Conservation (phyloP, 1,140 invertebrate genomes). For the Euura lappo region DNA sequence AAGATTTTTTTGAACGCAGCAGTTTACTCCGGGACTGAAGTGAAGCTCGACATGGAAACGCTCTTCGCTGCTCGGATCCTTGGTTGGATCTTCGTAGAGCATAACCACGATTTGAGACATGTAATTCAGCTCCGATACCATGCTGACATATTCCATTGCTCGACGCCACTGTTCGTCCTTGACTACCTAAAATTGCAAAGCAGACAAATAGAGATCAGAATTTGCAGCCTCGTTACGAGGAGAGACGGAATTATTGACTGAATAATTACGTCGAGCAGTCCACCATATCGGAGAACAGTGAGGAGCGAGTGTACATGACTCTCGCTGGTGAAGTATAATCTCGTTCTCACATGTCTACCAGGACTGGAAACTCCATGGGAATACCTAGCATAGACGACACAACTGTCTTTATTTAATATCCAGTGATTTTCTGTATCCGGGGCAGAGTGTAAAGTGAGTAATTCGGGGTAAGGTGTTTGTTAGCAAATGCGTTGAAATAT, state of each 20-base stretch:
- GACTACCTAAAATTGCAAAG: conserved; percentile 63
- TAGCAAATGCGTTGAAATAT: background rate
- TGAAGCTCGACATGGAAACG: conserved; percentile 97
- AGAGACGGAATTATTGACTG: background rate
- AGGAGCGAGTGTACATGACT: conserved; percentile 98
- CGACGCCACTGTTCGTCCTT: conserved; percentile 97
- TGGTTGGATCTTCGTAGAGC: conserved; percentile 99
- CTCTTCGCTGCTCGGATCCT: conserved; percentile 88
- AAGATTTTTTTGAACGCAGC: conserved; percentile 92
- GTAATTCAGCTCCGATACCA: conserved; percentile 98
- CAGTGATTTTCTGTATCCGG: background rate
- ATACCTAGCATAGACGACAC: conserved; percentile 68
- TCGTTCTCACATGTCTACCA: conserved; percentile 93
- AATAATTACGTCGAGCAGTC: conserved; percentile 81
- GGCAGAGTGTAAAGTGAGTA: background rate
- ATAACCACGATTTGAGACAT: conserved; percentile 99
- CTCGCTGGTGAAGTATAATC: conserved; percentile 99
- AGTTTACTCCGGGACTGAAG: conserved; percentile 97
- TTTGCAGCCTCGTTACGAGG: background rate
- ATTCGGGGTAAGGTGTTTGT: conserved; percentile 5
- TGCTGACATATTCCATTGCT: conserved; percentile 97
- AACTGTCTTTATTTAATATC: background rate
- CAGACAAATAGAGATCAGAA: conserved; percentile 8
- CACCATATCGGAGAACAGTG: conserved; percentile 94
- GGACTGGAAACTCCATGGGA: conserved; percentile 98